These are phyloP conservation scores for Acanthosoma haemorrhoidale DNA, from an alignment of 2,888 invertebrate genomes.

Conservation along the genomic window DNA sequence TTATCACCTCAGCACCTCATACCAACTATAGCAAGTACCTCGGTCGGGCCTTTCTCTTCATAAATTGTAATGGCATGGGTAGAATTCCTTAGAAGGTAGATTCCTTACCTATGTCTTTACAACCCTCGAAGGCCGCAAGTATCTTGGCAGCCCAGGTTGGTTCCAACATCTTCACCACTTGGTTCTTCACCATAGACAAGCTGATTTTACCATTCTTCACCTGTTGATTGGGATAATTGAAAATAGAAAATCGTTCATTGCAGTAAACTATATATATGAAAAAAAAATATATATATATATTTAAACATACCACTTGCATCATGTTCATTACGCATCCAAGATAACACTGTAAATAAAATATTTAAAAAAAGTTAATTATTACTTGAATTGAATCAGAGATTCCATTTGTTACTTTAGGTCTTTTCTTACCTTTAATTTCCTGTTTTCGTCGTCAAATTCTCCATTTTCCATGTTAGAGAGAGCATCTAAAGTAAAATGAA, in stretches of 20 bases:
- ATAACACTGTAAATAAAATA: constrained; percentile 49
- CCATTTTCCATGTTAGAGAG: constrained; percentile 33
- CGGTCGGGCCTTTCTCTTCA: too few species aligned
- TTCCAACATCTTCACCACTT: constrained; percentile 35
- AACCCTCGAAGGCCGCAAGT: constrained; percentile 34
- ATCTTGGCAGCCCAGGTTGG: constrained; percentile 33
- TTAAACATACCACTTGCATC: constrained; percentile 52
- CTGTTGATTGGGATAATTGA: neutral
- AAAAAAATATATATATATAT: neutral
- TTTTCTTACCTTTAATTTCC: constrained; percentile 34
- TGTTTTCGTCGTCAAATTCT: constrained; percentile 34
- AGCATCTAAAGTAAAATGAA: constrained; percentile 32
- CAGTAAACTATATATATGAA: neutral
- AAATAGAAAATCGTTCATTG: neutral
- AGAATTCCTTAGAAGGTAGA: too few species aligned
- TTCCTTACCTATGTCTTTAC: constrained; percentile 33
- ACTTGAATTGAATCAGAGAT: neutral
- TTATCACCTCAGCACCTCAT: too few species aligned
- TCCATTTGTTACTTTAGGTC: neutral
- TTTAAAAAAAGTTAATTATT: neutral
- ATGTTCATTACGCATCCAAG: constrained; percentile 51
- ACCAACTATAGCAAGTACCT: too few species aligned
- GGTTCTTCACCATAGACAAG: constrained; percentile 33
- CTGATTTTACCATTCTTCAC: constrained; percentile 37
- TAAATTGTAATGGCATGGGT: too few species aligned